Base-by-base conservation (phyloP, 1,140 invertebrate species). In the Drosophila truncata region DNA sequence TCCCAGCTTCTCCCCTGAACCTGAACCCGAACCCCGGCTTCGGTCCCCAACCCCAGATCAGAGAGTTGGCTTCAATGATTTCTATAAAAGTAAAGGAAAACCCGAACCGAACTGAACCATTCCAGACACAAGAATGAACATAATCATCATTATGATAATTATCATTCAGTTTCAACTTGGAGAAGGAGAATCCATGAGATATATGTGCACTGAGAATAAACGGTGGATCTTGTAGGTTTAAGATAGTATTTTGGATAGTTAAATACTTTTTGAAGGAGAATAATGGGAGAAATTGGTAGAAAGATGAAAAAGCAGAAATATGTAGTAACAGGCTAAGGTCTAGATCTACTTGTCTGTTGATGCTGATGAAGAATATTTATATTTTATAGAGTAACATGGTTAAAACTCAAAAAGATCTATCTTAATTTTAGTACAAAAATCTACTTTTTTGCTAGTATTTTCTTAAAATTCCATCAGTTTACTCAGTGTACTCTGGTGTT, bases 111-210 rank as follows among this genome's bases (percentile, higher is more conserved):
- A 35, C 52, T 72, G 42, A 44, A 35, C 44, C 69, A 59, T 71
- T 71, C 67, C 70, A 76, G 66, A 62, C 52, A 77, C 58, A 69
- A 69, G 61, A 72, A 57, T 55, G 65, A 65, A 72, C 70, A 71
- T 76, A 58, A 88, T 87, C 69, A 88, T 77, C 83, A 88, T 79
- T 81, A 83, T 66, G 55, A 84, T 87, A 79, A 88, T 80, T 80
- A 90, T 80, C 61, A 81, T 70, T 62, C 54, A 50, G 65, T 39
- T 42, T 29, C n/a, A 60, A 75, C 55, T 41, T 31, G 66, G 57
- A 25, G 44, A 42, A 71, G 42, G 52, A 55, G 52, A 55, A 37
- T 27, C 50, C 46, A 60, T 72, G 35, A 37, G 41, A 49, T 44
- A 54, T 29, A 39, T 41, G 18, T 54, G 54, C 52, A 55, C 33